phyloP scores from a whole-genome alignment of 37 sponge, comb jelly and placozoan species.

The Mnemiopsis leidyi region DNA sequence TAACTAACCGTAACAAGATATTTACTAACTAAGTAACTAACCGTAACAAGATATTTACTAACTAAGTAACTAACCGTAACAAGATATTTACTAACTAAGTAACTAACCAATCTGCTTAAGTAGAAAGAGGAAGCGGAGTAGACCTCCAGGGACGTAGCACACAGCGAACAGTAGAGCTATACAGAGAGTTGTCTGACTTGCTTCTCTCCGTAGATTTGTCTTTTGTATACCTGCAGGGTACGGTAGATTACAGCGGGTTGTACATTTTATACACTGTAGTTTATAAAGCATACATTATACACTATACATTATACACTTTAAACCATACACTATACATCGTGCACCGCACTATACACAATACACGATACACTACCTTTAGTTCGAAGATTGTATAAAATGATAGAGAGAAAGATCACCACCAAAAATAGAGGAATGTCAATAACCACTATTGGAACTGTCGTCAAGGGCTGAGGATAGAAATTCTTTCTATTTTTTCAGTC shows the following conservation, averaged over 20 bases:
- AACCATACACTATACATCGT: too few species aligned
- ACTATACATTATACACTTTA: too few species aligned
- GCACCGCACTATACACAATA: too few species aligned
- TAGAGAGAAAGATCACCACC: slow-evolving; percentile 3
- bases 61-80: too few species aligned
- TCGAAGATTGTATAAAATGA: slow-evolving; percentile 26
- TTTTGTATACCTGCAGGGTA: slow-evolving; percentile 32
- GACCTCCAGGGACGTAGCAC: slow-evolving; percentile 32
- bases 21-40: too few species aligned
- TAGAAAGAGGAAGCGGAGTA: slow-evolving; percentile 14
- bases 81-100: too few species aligned
- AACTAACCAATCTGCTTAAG: slow-evolving; percentile 16
- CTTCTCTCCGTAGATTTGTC: background rate
- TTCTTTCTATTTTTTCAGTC: too few species aligned
- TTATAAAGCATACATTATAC: too few species aligned
- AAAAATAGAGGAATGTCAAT: slow-evolving; percentile 46
- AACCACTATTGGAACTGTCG: background rate
- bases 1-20: too few species aligned
- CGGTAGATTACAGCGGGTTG: too few species aligned
- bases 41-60: too few species aligned
- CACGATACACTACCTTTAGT: slow-evolving; percentile 47
- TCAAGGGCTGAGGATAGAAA: slow-evolving; percentile 32
- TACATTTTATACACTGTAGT: too few species aligned
- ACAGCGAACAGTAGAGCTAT: slow-evolving; percentile 10
- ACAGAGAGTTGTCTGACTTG: slow-evolving; percentile 28